phyloP scores from a whole-genome alignment of 2,113 vertebrate species.

The Stigmatopora nigra region DNA sequence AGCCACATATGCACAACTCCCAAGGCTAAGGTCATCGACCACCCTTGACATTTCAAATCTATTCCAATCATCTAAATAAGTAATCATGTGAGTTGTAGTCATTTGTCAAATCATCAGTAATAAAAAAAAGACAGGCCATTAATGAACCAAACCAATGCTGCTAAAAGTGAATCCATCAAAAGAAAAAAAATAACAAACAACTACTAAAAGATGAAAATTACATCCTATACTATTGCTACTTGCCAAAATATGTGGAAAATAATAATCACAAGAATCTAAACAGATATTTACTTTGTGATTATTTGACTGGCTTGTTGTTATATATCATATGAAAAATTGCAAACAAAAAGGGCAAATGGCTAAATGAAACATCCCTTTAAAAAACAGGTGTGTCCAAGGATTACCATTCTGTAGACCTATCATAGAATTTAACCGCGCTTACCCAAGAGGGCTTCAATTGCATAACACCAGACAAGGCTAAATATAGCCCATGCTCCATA shows the following conservation, averaged over 20 bases:
- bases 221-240: constrained; percentile 33
- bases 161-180: constrained; percentile 5
- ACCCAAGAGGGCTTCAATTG: constrained; percentile 42
- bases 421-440: constrained; percentile 22
- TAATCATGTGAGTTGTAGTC: constrained; percentile 47
- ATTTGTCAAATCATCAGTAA: constrained; percentile 51
- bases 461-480: constrained; percentile 53
- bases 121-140: constrained; percentile 37
- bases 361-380: constrained; percentile 40
- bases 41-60: constrained; percentile 52
- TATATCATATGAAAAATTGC: too few relatives aligned
- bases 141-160: constrained; percentile 51
- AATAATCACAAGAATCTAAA: constrained; percentile 14
- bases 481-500: constrained; percentile 55
- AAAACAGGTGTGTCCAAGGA: constrained; percentile 19
- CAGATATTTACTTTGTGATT: constrained; percentile 47
- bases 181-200: constrained; percentile 46
- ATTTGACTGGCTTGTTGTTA: constrained; percentile 38
- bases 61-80: constrained; percentile 35
- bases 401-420: constrained; percentile 32
- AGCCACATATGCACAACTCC: constrained; percentile 29
- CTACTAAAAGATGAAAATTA: constrained; percentile 49
- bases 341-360: constrained; percentile 21
- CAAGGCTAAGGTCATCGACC: constrained; percentile 30
- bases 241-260: constrained; percentile 26